Percentiles rank a stretch among this genome's conserved stretches.
Evolutionary conservation across 2,888 invertebrate species (phyloP).

Genomic region (Gastrophysa polygoni): DNA sequence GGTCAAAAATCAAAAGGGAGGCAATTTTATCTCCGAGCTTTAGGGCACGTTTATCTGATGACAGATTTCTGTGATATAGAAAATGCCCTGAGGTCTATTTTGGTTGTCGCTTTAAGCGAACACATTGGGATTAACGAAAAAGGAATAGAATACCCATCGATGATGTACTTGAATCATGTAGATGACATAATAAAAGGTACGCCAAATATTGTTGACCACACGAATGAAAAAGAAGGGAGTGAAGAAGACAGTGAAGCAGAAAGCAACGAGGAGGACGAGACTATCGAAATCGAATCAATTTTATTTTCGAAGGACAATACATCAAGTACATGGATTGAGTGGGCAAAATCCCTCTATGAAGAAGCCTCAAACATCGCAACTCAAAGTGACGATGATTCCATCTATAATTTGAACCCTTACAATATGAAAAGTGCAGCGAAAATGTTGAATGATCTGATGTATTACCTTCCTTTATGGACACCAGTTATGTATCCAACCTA

Average conservation of each 20-base stretch:
- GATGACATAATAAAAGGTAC: constrained; percentile 5
- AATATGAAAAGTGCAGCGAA: not conserved
- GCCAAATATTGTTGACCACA: not conserved
- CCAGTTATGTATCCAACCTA: not conserved
- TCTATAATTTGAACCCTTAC: not conserved
- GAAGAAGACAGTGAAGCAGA: not conserved
- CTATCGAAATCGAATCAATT: not conserved
- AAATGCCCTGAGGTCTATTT: not conserved
- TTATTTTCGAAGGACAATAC: not conserved
- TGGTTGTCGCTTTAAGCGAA: not conserved
- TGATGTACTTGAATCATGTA: not conserved
- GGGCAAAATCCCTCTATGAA: not conserved
- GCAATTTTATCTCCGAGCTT: not conserved
- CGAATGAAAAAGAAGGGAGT: not conserved
- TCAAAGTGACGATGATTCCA: not conserved
- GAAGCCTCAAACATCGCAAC: constrained; percentile 3
- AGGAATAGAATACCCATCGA: not conserved
- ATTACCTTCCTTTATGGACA: constrained; percentile 8
- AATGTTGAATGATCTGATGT: constrained; percentile 2
- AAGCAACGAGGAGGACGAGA: not conserved
- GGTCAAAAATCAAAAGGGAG: not conserved
- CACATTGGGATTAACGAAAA: constrained; percentile 1
- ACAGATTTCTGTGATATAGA: not conserved
- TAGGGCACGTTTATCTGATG: not conserved
- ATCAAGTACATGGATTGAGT: constrained; percentile 6